These are phyloP conservation scores for Anguilla rostrata DNA, from an alignment of 2,113 vertebrate genomes.

Conservation along the genomic window DNA sequence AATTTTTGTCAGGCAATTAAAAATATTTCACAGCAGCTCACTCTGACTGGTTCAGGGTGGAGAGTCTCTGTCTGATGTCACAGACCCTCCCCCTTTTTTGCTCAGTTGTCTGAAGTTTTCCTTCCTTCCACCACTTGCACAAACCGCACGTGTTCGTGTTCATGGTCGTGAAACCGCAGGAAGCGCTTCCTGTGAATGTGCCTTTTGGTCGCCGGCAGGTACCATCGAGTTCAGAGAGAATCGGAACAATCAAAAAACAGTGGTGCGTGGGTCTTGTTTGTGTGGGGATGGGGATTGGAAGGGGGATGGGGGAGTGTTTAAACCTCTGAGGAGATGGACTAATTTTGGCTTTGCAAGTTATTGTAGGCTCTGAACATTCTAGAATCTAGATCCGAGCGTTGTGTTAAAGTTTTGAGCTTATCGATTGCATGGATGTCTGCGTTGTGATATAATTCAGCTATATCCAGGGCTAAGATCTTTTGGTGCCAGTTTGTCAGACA, in stretches of 20 bases:
- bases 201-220: neutral
- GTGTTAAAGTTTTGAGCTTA: neutral
- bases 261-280: neutral
- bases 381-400: neutral
- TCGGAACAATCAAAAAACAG: neutral
- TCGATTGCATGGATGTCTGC: neutral
- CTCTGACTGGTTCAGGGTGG: too few species aligned
- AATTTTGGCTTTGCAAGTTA: neutral
- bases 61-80: too few species aligned
- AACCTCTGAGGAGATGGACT: neutral
- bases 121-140: too few species aligned
- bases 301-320: neutral
- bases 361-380: neutral
- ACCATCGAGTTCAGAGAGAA: neutral
- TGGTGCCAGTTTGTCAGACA: neutral
- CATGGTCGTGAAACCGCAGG: neutral
- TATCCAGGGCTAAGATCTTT: neutral
- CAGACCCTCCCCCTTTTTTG: too few species aligned
- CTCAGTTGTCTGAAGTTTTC: too few species aligned
- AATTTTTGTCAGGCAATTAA: too few species aligned
- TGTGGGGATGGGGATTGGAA: too few species aligned
- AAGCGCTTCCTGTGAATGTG: neutral
- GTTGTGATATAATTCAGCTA: neutral
- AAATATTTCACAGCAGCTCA: too few species aligned
- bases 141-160: too few species aligned